These are phyloP conservation scores for Podarcis lilfordi DNA, from an alignment of 2,797 vertebrate species.

Conservation along the genomic window DNA sequence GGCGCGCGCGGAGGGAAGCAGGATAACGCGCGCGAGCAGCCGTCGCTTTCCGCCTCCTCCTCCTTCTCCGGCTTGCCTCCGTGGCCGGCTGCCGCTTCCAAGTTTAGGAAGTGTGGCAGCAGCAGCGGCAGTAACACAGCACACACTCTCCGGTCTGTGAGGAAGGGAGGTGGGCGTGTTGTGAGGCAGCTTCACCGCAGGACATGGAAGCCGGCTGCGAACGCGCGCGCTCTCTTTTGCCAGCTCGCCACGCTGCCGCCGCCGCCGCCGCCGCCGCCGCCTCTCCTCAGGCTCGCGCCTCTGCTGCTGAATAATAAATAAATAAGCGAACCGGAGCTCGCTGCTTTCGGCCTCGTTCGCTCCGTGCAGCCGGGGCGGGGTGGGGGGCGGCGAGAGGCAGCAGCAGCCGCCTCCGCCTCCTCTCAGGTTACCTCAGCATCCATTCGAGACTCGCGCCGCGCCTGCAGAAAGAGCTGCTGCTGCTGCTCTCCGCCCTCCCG, in stretches of 20 bases:
- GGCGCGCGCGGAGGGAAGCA: background rate
- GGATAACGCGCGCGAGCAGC: background rate
- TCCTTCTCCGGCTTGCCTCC: background rate
- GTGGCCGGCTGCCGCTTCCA: background rate
- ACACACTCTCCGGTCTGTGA: background rate
- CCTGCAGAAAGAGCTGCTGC: background rate
- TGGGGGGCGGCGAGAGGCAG: background rate
- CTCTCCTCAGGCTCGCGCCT: background rate
- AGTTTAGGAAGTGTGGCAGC: constrained; percentile 10
- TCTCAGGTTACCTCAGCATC: constrained; percentile 1
- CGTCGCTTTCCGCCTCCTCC: background rate
- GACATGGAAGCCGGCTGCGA: background rate
- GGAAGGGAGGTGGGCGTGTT: background rate
- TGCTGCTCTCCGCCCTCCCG: background rate
- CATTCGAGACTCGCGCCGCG: background rate
- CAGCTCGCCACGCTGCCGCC: background rate
- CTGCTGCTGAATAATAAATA: background rate
- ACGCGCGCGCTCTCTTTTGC: background rate
- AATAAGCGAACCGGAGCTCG: background rate
- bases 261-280: background rate
- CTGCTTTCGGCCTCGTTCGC: background rate
- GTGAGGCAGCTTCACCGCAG: background rate
- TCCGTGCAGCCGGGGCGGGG: background rate
- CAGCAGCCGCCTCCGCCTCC: background rate
- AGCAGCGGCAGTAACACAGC: background rate